Percentiles rank a stretch among this genome's conserved stretches.
Evolutionary conservation across 2,888 invertebrate genomes (phyloP).

Genomic region (Griposia aprilina): DNA sequence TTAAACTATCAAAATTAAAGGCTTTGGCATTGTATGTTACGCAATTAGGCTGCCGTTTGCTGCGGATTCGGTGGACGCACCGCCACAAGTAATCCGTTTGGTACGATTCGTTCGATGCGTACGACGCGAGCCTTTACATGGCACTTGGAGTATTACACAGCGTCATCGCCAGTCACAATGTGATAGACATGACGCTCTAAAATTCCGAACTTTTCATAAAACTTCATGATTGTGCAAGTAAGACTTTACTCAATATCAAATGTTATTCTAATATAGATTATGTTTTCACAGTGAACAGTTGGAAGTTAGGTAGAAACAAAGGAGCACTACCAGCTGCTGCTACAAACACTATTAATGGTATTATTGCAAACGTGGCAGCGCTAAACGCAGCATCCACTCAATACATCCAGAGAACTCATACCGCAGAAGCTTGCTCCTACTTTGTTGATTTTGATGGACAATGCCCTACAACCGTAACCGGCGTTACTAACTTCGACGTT

Average conservation of each 20-base stretch:
- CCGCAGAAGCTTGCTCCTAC: neutral
- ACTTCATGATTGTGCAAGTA: neutral
- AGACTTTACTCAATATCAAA: neutral
- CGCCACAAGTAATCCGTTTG: neutral
- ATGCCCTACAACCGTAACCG: constrained; percentile 76
- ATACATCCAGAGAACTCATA: constrained; percentile 8
- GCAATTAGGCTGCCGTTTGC: neutral
- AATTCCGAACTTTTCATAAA: neutral
- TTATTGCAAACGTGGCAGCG: neutral
- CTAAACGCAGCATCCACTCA: rapidly evolving
- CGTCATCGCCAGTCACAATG: neutral
- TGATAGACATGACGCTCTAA: neutral
- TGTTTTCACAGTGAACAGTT: constrained; percentile 31
- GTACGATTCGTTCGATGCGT: neutral
- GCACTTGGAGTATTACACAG: neutral
- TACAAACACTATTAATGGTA: neutral
- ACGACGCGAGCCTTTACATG: neutral
- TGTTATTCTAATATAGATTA: neutral
- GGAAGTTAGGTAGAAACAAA: constrained; percentile 38
- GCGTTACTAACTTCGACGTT: constrained; percentile 74
- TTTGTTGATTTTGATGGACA: constrained; percentile 75
- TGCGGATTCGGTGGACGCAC: neutral
- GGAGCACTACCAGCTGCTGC: neutral
- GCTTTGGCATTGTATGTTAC: neutral
- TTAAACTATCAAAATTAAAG: neutral